Base-by-base conservation (phyloP, 2,888 invertebrate species). In the Podabrus alpinus region DNA sequence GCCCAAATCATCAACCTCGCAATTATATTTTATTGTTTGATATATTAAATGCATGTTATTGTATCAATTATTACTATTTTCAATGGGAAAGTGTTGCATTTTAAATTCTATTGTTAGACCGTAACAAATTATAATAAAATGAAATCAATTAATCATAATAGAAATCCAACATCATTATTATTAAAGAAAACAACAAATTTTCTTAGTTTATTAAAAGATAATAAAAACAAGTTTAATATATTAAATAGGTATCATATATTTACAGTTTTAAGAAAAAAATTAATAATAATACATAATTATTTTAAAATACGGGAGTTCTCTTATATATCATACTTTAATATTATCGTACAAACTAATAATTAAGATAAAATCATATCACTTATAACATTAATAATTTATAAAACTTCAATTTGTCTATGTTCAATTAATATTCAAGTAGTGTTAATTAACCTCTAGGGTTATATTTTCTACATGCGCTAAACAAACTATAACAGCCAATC, bases 201-300 rank as follows among this genome's bases (percentile, higher is more conserved):
- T n/a, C 45, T 45, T 45, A 45, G 45, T 45, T 45, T 45, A 45
- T 45, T 45, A 45, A 45, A 45, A 45, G 45, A 45, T n/a, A 45
- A 45, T 45, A 45, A 45, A 45, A 45, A 45, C 45, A 45, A 45
- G 3, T 45, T 45, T n/a, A 45, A 45, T 45, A 45, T 45, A 45
- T 45, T 74, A 74, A 74, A 74, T 74, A 69, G 59, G 62, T 60
- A 17, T 66, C 66, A 74, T 69, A 70, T 74, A 74, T 74, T 74
- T 74, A 74, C 74, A 74, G 62, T 66, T 74, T 61, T 70, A 66
- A 74, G 68, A 67, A 73, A 70, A n/a, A 21, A 17, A 70, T 70
- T 74, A 74, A 74, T 74, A 74, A 74, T 45, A 45, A 73, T 74
- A 74, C 70, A 74, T 17, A 21, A 74, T 66, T 45, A 59, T 70